Conservation (phyloP, 2,888 invertebrate genomes). For the Dorcus parallelipipedus region DNA sequence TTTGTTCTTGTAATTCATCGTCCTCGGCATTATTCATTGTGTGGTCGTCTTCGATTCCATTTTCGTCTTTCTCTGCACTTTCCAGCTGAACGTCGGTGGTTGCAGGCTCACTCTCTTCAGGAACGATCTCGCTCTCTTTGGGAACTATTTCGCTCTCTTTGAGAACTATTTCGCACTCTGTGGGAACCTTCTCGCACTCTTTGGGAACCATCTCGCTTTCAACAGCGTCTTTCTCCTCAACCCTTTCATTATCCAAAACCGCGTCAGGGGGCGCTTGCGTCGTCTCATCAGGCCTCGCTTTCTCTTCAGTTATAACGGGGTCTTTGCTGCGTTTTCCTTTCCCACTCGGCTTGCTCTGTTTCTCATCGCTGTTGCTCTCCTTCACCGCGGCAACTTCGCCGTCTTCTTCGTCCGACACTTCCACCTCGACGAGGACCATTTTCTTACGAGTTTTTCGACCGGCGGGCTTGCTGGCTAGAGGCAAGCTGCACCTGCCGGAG, state of each 20-base stretch:
- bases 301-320: slow-evolving; percentile 18
- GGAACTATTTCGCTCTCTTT: too few relatives aligned
- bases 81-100: not conserved
- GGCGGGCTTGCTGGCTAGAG: slow-evolving; percentile 35
- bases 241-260: too few relatives aligned
- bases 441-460: slow-evolving; percentile 46
- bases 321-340: not conserved
- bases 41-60: not conserved
- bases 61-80: not conserved
- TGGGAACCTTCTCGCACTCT: too few relatives aligned
- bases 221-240: too few relatives aligned
- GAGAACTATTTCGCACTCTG: too few relatives aligned
- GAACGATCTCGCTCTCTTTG: too few relatives aligned
- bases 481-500: slow-evolving; percentile 48
- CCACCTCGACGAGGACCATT: slow-evolving; percentile 49
- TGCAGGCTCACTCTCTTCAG: not conserved
- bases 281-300: too few relatives aligned
- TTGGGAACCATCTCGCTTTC: too few relatives aligned
- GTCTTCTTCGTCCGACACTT: slow-evolving; percentile 49
- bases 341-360: not conserved
- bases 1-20: not conserved
- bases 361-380: not conserved
- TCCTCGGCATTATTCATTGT: not conserved
- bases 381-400: slow-evolving; percentile 24
- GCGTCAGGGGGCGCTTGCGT: too few relatives aligned